A percentile compares a stretch with the other conserved stretches of the same genome.
These are phyloP conservation scores for Choristoneura fumiferana DNA, from an alignment of 1,140 invertebrate genomes.

Conservation along the genomic window DNA sequence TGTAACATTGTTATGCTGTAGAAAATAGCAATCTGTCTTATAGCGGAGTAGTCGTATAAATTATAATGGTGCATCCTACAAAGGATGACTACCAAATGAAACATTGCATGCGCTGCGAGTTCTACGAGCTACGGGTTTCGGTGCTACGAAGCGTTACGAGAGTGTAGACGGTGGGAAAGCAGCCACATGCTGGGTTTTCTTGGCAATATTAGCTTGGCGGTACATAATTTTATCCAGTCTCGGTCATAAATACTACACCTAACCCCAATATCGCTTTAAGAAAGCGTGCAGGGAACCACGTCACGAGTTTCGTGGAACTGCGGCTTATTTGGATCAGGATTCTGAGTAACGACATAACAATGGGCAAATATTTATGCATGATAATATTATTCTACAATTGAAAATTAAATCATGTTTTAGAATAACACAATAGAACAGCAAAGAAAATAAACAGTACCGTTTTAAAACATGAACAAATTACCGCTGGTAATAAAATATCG, in stretches of 20 bases:
- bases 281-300: conserved; percentile 29
- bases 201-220: conserved; percentile 45
- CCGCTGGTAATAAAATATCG: background rate
- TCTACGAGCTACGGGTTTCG: conserved; percentile 22
- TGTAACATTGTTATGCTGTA: too few species aligned
- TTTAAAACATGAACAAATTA: too few species aligned
- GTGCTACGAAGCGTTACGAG: conserved; percentile 29
- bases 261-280: conserved; percentile 41
- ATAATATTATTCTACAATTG: too few species aligned
- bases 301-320: conserved; percentile 26
- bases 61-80: conserved; percentile 31
- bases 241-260: conserved; percentile 43
- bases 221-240: conserved; percentile 51
- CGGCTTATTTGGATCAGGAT: conserved; percentile 26
- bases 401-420: too few species aligned
- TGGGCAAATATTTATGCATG: too few species aligned
- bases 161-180: conserved; percentile 34
- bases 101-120: conserved; percentile 42
- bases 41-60: conserved; percentile 19
- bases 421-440: too few species aligned
- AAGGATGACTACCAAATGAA: conserved; percentile 33
- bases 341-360: background rate
- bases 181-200: conserved; percentile 37
- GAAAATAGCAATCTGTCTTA: conserved; percentile 1
- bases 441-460: too few species aligned